Evolutionary conservation across 2,888 invertebrate species (phyloP).

Genomic region (Meganola albula): DNA sequence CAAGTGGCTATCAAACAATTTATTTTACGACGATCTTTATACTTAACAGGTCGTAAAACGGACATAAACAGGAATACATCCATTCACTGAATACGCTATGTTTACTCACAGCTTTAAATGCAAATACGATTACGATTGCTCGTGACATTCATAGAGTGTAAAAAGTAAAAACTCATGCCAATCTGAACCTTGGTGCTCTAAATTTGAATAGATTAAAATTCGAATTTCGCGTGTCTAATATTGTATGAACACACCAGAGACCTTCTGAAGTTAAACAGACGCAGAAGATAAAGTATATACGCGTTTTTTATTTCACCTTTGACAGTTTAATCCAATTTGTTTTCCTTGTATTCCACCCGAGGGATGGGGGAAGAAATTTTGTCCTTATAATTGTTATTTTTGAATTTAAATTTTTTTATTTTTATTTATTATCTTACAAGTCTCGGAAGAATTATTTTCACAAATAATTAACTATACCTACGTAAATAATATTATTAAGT

Average conservation of each 20-base stretch:
- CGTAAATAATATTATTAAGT: too few relatives aligned
- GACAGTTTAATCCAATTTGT: conserved; percentile 78
- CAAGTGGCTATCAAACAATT: conserved; percentile 55
- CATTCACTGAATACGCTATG: conserved; percentile 69
- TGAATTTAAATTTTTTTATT: conserved; percentile 54
- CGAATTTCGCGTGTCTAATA: conserved; percentile 27
- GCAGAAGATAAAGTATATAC: conserved; percentile 57
- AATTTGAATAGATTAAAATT: conserved; percentile 21
- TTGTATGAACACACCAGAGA: conserved; percentile 25
- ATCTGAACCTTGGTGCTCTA: conserved; percentile 37
- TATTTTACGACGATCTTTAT: conserved; percentile 71
- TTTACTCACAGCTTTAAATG: conserved; percentile 73
- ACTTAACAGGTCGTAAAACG: conserved; percentile 73
- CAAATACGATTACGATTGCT: conserved; percentile 58
- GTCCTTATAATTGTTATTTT: conserved; percentile 71
- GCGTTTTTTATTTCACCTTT: conserved; percentile 75
- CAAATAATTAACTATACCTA: too few relatives aligned
- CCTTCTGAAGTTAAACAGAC: conserved; percentile 60
- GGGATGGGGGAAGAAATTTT: conserved; percentile 67
- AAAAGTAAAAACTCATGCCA: conserved; percentile 29
- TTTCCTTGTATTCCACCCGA: conserved; percentile 64
- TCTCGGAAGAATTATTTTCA: too few relatives aligned
- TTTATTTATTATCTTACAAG: conserved; percentile 44
- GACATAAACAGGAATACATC: conserved; percentile 66
- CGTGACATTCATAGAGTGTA: conserved; percentile 43